Conservation (phyloP, 2,797 vertebrate genomes). For the Pipistrellus pipistrellus region DNA sequence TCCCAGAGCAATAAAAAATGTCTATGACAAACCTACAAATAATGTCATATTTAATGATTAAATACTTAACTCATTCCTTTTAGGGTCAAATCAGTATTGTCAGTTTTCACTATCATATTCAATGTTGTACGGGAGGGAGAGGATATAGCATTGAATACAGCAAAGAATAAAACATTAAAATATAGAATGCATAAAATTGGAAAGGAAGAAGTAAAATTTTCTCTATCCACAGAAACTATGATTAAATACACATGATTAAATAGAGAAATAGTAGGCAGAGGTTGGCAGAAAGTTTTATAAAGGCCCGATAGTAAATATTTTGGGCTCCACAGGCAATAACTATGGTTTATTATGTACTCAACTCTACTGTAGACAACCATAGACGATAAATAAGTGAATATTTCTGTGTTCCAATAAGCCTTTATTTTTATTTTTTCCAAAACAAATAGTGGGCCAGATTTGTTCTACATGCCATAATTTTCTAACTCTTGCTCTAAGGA, state of each 20-base stretch:
- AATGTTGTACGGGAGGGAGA: not conserved
- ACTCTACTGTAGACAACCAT: not conserved
- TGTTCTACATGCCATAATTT: not conserved
- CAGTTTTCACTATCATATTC: conserved; percentile 1
- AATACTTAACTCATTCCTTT: not conserved
- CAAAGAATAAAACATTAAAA: not conserved
- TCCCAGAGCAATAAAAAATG: not conserved
- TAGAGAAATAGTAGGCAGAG: not conserved
- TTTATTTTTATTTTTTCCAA: not conserved
- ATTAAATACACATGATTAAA: not conserved
- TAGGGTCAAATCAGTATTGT: not conserved
- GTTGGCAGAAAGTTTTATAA: not conserved
- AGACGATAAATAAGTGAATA: not conserved
- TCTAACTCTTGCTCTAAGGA: not conserved
- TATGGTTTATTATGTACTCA: not conserved
- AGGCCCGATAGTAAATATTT: not conserved
- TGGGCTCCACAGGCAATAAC: not conserved
- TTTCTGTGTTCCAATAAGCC: not conserved
- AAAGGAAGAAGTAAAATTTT: not conserved
- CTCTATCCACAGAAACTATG: not conserved
- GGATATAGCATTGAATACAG: not conserved
- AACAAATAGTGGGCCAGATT: not conserved
- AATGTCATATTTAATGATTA: not conserved
- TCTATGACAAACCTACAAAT: not conserved
- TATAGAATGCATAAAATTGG: not conserved